phyloP scores from a whole-genome alignment of 2,113 vertebrate genomes.

The Octodon degus region DNA sequence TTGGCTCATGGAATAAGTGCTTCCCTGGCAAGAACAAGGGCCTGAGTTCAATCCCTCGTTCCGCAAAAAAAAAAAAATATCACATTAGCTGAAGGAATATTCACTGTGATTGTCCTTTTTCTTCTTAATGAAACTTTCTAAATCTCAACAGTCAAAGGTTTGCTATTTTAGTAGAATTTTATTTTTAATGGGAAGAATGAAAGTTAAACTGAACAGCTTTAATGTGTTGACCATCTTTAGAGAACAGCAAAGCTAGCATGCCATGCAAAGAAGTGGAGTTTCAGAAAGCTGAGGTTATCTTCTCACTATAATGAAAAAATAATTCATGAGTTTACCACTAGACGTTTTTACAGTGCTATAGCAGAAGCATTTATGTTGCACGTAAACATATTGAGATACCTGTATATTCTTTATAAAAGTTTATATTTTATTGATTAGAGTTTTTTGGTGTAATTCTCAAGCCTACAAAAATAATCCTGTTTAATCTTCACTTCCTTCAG shows the following conservation, averaged over 20 bases:
- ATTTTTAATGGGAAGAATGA: constrained; percentile 68
- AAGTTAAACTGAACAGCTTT: constrained; percentile 57
- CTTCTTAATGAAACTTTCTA: constrained; percentile 58
- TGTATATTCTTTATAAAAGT: neutral
- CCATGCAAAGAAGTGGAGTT: neutral
- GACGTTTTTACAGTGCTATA: neutral
- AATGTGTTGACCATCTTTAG: constrained; percentile 10
- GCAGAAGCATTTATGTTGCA: neutral
- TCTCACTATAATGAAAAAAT: neutral
- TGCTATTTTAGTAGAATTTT: neutral
- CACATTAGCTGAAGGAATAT: constrained; percentile 57
- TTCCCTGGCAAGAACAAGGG: too few relatives aligned
- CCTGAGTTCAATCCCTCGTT: too few relatives aligned
- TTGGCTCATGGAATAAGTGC: too few relatives aligned
- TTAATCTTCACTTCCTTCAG: neutral
- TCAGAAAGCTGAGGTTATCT: neutral
- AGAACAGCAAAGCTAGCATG: neutral
- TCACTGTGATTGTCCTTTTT: constrained; percentile 27
- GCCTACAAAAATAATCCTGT: constrained; percentile 10
- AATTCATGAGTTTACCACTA: neutral
- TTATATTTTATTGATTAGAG: neutral
- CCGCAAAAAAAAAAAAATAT: neutral
- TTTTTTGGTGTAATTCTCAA: neutral
- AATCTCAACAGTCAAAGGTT: constrained; percentile 10
- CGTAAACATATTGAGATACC: neutral